phyloP scores from a whole-genome alignment of 2,113 vertebrate species.

The Brachionichthys hirsutus region DNA sequence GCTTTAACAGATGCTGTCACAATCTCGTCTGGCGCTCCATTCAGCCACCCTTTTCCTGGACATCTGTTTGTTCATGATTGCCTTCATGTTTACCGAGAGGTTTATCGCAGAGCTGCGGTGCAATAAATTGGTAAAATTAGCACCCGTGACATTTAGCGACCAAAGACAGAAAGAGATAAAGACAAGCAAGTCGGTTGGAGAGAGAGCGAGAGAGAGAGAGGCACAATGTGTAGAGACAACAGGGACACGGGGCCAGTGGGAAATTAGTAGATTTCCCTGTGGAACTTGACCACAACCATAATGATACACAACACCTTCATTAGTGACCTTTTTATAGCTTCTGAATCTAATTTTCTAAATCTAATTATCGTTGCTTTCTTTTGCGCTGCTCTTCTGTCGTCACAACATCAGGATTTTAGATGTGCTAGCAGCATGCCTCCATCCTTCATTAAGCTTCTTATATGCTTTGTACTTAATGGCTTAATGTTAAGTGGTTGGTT shows the following conservation, averaged over 20 bases:
- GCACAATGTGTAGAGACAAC: slow-evolving; percentile 5
- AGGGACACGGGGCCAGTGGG: slow-evolving; percentile 35
- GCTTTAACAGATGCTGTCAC: background rate
- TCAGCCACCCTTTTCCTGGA: slow-evolving; percentile 26
- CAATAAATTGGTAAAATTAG: slow-evolving; percentile 31
- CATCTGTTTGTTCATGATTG: background rate
- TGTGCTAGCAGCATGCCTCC: slow-evolving; percentile 9
- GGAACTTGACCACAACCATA: slow-evolving; percentile 58
- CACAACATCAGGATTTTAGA: slow-evolving; percentile 11
- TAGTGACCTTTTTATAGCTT: slow-evolving; percentile 65
- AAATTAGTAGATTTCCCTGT: slow-evolving; percentile 46
- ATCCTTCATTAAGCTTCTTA: slow-evolving; percentile 14
- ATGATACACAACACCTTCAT: slow-evolving; percentile 52
- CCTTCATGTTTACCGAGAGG: slow-evolving; percentile 22
- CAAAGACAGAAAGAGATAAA: slow-evolving; percentile 16
- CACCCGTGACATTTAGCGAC: slow-evolving; percentile 24
- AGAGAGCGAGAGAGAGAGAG: no score
- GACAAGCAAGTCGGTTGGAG: slow-evolving; percentile 4
- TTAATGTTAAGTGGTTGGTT: no score
- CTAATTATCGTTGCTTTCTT: slow-evolving; percentile 54
- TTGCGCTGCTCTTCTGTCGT: slow-evolving; percentile 21
- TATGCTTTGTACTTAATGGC: background rate
- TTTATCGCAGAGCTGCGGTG: slow-evolving; percentile 24
- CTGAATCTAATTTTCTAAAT: slow-evolving; percentile 24
- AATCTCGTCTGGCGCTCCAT: slow-evolving; percentile 16